A percentile compares a stretch with the other conserved stretches of the same genome.
Evolutionary conservation across 2,888 invertebrate genomes (phyloP).

Genomic region (Sesamia inferens): DNA sequence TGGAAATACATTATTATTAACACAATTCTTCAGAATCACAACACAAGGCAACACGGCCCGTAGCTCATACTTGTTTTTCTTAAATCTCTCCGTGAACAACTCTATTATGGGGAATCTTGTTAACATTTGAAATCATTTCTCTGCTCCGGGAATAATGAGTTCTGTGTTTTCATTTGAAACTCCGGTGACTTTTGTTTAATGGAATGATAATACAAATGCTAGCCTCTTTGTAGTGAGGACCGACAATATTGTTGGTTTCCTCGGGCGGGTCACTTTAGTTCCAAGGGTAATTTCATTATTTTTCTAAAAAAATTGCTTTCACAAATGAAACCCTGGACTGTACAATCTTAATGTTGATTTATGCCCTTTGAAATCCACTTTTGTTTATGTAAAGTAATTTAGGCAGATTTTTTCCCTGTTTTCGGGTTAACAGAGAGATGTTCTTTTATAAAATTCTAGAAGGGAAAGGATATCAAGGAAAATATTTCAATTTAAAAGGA

Average conservation of each 20-base stretch:
- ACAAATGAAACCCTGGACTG: conserved; percentile 80
- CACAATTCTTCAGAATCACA: conserved; percentile 78
- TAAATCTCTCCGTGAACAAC: conserved; percentile 88
- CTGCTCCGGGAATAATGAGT: conserved; percentile 88
- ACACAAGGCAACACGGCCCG: conserved; percentile 66
- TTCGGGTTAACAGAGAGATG: conserved; percentile 58
- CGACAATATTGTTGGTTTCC: conserved; percentile 87
- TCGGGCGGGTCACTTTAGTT: conserved; percentile 87
- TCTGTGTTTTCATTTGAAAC: conserved; percentile 89
- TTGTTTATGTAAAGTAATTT: conserved; percentile 74
- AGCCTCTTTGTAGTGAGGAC: conserved; percentile 87
- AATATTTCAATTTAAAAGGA: conserved; percentile 48
- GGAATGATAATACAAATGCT: conserved; percentile 90
- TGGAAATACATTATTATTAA: conserved; percentile 70
- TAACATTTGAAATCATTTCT: conserved; percentile 90
- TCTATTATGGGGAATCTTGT: conserved; percentile 89
- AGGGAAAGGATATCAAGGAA: conserved; percentile 43
- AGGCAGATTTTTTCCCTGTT: conserved; percentile 63
- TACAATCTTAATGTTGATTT: conserved; percentile 80
- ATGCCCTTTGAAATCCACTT: conserved; percentile 78
- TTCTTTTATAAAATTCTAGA: conserved; percentile 54
- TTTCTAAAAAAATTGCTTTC: conserved; percentile 81
- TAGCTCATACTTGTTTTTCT: conserved; percentile 85
- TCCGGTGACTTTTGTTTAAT: conserved; percentile 90
- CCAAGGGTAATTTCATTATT: conserved; percentile 86